Base-by-base conservation (phyloP, 2,888 invertebrate genomes). In the Nysson spinosus region DNA sequence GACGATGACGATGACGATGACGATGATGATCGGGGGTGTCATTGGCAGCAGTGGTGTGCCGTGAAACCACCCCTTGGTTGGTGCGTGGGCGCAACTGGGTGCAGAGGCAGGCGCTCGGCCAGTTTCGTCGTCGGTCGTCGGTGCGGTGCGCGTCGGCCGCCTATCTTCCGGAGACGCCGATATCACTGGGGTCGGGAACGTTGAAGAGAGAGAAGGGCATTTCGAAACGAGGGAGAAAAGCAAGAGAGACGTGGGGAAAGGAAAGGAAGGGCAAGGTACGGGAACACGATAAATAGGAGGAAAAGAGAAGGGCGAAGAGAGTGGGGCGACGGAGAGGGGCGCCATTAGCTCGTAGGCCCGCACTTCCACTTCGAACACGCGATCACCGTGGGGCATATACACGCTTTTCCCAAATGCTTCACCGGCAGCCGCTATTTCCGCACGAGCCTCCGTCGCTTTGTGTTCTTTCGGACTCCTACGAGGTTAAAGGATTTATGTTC, bases 331-430 rank as follows among this genome's bases (percentile, higher is more conserved):
- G 28, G 54, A 51, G 30, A 37, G 26, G 54, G 69, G 69, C 52
- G 49, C 52, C 69, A 49, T 65, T 50, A 34, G 60, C 42, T 42
- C 51, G 44, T 52, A 43, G 61, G 55, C 52, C 65, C 51, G 56
- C 56, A 58, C 62, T 57, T 35, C 52, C 54, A 51, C 60, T 63
- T 51, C 43, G 55, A 56, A 61, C 67, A 64, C 74, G 71, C 74
- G 67, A 73, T 51, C 60, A 43, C 47, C 52, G 70, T 56, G 52
- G 62, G 62, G 52, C 46, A 35, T 42, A n/a, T n/a, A 47, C 49
- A 42, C 52, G 51, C 43, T 52, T 43, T 9, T 24, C 14, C 51
- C 65, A 58, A 57, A 72, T 66, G 76, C 56, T 61, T 69, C 24
- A 39, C 52, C 57, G 52, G 50, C 56, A 22, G 60, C 60, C 40